These are phyloP conservation scores for Xenentodon cancila DNA, from an alignment of 2,797 vertebrate genomes.

Conservation along the genomic window DNA sequence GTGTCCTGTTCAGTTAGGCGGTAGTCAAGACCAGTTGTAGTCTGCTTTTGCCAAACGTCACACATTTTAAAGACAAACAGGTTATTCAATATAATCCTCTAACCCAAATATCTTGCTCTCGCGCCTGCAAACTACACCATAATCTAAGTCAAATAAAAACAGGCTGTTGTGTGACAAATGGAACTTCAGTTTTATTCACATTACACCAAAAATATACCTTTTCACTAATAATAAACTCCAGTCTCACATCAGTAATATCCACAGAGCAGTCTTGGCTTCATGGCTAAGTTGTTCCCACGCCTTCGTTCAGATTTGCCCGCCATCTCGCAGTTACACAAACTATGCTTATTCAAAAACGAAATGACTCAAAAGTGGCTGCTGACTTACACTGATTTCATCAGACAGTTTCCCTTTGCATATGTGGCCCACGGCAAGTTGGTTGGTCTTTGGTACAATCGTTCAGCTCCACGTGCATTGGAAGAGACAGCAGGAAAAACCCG, in stretches of 20 bases:
- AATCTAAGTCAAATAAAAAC: no score
- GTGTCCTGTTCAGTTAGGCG: no score
- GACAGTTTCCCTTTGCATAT: slow-evolving; percentile 33
- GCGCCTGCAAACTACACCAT: no score
- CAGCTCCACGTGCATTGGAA: slow-evolving; percentile 24
- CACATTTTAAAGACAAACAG: no score
- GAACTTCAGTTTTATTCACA: no score
- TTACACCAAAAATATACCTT: no score
- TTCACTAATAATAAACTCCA: not conserved
- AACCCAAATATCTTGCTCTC: no score
- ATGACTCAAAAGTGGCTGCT: slow-evolving; percentile 68
- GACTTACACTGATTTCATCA: slow-evolving; percentile 44
- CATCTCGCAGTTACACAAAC: slow-evolving; percentile 60
- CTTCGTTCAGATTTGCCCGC: slow-evolving; percentile 29
- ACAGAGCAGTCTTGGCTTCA: not conserved
- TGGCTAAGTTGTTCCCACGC: not conserved
- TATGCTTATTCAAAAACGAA: slow-evolving; percentile 51
- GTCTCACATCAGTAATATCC: not conserved
- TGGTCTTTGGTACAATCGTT: slow-evolving; percentile 34
- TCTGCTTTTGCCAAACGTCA: no score
- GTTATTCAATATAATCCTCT: no score
- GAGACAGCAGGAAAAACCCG: slow-evolving; percentile 5
- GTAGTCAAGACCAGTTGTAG: no score
- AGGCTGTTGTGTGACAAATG: no score
- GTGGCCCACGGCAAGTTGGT: slow-evolving; percentile 42